Evolutionary conservation across 92 coral and sea anemone species (phyloP).

Genomic region (Blastomussa wellsi): DNA sequence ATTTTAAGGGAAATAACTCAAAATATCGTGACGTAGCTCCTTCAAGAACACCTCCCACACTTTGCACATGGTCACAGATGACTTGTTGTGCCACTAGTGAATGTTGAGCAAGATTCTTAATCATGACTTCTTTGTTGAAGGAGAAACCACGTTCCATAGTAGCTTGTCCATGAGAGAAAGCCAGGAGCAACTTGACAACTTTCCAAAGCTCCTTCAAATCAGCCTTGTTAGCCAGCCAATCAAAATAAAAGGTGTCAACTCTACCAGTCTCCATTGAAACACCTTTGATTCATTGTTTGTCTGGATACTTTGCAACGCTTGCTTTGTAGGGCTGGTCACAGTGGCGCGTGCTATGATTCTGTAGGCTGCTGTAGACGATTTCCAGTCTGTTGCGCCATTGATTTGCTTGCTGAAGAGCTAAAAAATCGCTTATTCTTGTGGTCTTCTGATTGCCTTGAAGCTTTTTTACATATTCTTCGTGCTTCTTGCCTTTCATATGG

Average conservation of each 20-base stretch:
- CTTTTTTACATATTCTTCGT: conserved; percentile 22
- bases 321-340: neutral
- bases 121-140: too few species aligned
- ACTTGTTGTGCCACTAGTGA: too few species aligned
- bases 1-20: conserved; percentile 43
- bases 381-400: conserved; percentile 26
- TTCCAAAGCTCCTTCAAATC: conserved; percentile 45
- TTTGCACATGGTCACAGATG: too few species aligned
- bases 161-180: conserved; percentile 41
- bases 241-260: conserved; percentile 51
- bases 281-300: too few species aligned
- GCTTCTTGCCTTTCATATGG: too few species aligned
- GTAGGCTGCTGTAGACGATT: conserved; percentile 16
- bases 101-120: too few species aligned
- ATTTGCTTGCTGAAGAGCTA: conserved; percentile 29
- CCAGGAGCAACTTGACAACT: conserved; percentile 41
- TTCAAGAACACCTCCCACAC: too few species aligned
- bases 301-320: conserved; percentile 14
- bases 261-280: too few species aligned
- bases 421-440: conserved; percentile 21
- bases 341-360: conserved; percentile 23
- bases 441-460: conserved; percentile 36
- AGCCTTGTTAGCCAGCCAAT: conserved; percentile 46
- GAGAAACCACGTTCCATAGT: conserved; percentile 57
- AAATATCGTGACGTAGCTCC: too few species aligned